Evolutionary conservation across 2,797 vertebrate species (phyloP), one percentile per base, ranked within the genome.

Genomic region (Falco cherrug): DNA sequence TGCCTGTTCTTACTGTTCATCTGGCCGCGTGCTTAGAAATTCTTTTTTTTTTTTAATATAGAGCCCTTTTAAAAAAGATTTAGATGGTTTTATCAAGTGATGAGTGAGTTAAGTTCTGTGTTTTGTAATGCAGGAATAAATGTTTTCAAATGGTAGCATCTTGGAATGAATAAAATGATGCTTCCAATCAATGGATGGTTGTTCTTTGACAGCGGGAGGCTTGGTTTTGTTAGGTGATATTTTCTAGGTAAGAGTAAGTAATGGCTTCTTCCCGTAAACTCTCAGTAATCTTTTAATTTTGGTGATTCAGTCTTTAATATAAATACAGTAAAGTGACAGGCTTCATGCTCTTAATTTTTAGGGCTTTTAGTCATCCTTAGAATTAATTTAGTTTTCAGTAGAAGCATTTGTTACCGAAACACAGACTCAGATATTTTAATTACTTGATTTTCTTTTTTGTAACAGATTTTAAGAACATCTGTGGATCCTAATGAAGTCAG

Each of bases 161-260:
- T 82, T 57, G 19, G 25, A 68, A 83, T 35, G 67, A 80, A 43
- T 50, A 33, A 89, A 71, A 22, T 4, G n/a, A 39, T 79, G 54
- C 31, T 90, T 76, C 43, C 19, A 28, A 6, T 77, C 53, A 22
- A 0, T 48, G 68, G 50, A 43, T 68, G 45, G 50, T 41, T n/a
- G 5, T 60, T 61, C 47, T 69, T 60, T 54, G 91, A 16, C 41
- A 75, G 61, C 2, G 0, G 39, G 57, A 91, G 68, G 35, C 2
- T 35, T 87, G 69, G 28, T 25, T 90, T 85, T 86, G 39, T 68
- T 84, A 41, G 63, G 21, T 85, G 57, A 0, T 87, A 25, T 65
- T 92, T 93, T 81, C 76, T 93, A 88, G 92, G 84, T 93, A 85
- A 95, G 48, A 82, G 45, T 79, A 95, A 88, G 73, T 84, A 90